These are phyloP conservation scores for Ectemnius continuus DNA, from an alignment of 2,888 invertebrate species.

Conservation along the genomic window DNA sequence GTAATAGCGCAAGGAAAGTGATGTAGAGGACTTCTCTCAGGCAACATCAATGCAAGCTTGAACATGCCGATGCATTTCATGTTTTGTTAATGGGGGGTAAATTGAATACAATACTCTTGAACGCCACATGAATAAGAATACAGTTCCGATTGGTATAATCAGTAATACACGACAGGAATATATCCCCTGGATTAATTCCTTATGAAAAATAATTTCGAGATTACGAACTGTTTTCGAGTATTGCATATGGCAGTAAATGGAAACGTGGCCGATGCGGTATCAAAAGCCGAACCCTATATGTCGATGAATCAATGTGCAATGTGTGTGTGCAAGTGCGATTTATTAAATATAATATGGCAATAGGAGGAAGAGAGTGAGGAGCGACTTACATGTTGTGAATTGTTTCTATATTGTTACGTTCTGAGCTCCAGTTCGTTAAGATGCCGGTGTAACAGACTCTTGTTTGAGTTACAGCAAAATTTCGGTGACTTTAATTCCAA, in stretches of 20 bases:
- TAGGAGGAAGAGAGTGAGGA: slow-evolving; percentile 72
- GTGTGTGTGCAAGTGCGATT: slow-evolving; percentile 47
- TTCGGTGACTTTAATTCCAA: slow-evolving; percentile 77
- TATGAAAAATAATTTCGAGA: background rate
- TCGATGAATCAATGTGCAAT: slow-evolving; percentile 30
- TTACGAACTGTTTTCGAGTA: slow-evolving; percentile 39
- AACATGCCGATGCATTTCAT: slow-evolving; percentile 68
- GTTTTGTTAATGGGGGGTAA: slow-evolving; percentile 43
- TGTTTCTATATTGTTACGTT: slow-evolving; percentile 77
- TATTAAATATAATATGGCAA: slow-evolving; percentile 57
- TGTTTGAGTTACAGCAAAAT: slow-evolving; percentile 78
- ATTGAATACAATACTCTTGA: slow-evolving; percentile 32
- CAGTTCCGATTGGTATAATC: slow-evolving; percentile 21
- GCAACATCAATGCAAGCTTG: slow-evolving; percentile 76
- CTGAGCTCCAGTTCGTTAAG: slow-evolving; percentile 78
- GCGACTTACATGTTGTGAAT: slow-evolving; percentile 77
- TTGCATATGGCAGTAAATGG: slow-evolving; percentile 9
- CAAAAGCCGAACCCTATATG: slow-evolving; percentile 36
- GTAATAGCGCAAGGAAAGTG: slow-evolving; percentile 42
- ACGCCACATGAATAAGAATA: slow-evolving; percentile 34
- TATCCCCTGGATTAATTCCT: background rate
- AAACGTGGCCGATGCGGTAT: slow-evolving; percentile 13
- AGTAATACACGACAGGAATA: background rate
- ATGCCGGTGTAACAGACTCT: slow-evolving; percentile 78
- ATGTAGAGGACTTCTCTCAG: slow-evolving; percentile 60